Evolutionary conservation across 2,113 vertebrate species (phyloP), one percentile per base, ranked within the genome.

Genomic region (Erythrolamprus reginae): DNA sequence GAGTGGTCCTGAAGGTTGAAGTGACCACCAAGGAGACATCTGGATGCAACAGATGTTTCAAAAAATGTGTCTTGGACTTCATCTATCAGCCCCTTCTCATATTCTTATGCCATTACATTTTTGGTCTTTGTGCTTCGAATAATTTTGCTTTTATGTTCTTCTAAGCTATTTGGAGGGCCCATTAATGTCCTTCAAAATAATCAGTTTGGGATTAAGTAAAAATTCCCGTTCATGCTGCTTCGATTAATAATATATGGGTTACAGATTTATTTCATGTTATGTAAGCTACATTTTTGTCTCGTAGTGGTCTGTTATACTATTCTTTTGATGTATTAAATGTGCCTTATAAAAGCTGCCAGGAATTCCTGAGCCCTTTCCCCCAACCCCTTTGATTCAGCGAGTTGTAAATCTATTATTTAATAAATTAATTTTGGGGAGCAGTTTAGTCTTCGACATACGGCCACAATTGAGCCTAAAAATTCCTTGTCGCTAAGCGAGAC

Each of bases 251-350:
- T 61, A 33, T 65, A n/a, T 85, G 23, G 50, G 55, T 51, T 85
- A 15, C 83, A 51, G 55, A 86, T 70, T 51, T 90, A 86, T 84
- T 89, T 70, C 12, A 51, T 42, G 85, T 90, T 65, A 33, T 89
- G 45, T 50, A 48, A 89, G 28, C 42, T 48, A 58, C 47, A 58
- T 84, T 84, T 89, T 84, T 83, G 42, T 42, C 89, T 50, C 45
- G 7, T 84, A 47, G 17, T 47, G 4, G 82, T 89, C 84, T 86
- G 38, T 86, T 51, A 58, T 52, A 9, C 52, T 38, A 10, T 86
- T 70, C 55, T 90, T 45, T 65, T 86, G 56, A n/a, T 52, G 33
- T 28, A 65, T 9, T 23, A 42, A 53, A 33, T 38, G 23, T 42
- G n/a, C 61, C n/a, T 86, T 90, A 84, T 89, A 84, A 61, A 84